Conservation (phyloP, 1,140 invertebrate genomes). For the Formica exsecta region DNA sequence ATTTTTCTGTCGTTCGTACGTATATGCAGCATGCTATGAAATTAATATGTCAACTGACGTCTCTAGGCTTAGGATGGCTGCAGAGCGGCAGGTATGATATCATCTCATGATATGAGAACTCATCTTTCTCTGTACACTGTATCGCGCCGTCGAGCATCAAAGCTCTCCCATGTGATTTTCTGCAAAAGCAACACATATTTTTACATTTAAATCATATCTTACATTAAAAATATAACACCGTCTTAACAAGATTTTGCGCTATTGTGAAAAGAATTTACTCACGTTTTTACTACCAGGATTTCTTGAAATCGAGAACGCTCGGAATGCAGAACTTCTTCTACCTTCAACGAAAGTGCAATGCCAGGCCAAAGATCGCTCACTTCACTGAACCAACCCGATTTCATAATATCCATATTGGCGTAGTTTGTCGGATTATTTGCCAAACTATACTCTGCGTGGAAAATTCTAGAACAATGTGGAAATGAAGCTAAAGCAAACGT, state of each 20-base stretch:
- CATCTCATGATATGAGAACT: slow-evolving; percentile 99
- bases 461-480: not conserved
- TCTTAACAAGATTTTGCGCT: not conserved
- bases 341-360: slow-evolving; percentile 95
- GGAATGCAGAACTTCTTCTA: slow-evolving; percentile 93
- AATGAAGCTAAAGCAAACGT: not conserved
- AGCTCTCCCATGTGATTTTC: slow-evolving; percentile 95
- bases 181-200: slow-evolving; percentile 80
- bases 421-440: not conserved
- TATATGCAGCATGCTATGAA: too few relatives aligned
- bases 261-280: slow-evolving; percentile 80
- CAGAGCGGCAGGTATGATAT: slow-evolving; percentile 97
- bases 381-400: slow-evolving; percentile 97
- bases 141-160: slow-evolving; percentile 98
- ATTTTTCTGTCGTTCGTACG: too few relatives aligned
- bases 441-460: not conserved
- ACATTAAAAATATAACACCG: not conserved
- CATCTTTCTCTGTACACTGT: slow-evolving; percentile 98
- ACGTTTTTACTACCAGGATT: slow-evolving; percentile 96
- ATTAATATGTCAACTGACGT: slow-evolving; percentile 87
- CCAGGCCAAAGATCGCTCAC: slow-evolving; percentile 96
- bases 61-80: slow-evolving; percentile 95
- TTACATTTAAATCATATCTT: not conserved
- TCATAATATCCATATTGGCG: slow-evolving; percentile 88
- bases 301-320: slow-evolving; percentile 96